Percentiles rank a stretch among this genome's conserved stretches.
Conservation (phyloP, 2,113 vertebrate species). For the Hippocampus guttulatus region DNA sequence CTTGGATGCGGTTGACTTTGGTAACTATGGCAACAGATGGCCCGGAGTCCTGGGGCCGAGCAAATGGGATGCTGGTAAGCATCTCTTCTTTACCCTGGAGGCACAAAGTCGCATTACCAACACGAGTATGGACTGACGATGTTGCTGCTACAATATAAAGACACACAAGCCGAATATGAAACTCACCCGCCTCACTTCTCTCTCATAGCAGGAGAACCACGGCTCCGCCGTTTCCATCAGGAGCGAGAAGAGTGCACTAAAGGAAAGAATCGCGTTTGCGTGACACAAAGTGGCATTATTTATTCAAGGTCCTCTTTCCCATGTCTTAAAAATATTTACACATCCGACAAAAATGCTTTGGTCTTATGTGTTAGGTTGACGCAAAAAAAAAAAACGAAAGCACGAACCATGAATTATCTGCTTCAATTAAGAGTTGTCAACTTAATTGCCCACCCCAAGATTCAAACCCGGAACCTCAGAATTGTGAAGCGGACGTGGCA, state of each 20-base stretch:
- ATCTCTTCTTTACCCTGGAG: slow-evolving; percentile 88
- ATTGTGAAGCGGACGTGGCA: no score
- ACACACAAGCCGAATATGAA: neutral
- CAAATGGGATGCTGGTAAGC: slow-evolving; percentile 91
- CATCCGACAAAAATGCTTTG: no score
- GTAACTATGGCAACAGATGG: slow-evolving; percentile 96
- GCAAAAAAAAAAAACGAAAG: no score
- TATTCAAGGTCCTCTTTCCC: no score
- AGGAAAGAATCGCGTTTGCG: neutral
- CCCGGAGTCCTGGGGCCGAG: slow-evolving; percentile 90
- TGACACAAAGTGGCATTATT: no score
- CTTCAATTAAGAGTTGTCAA: no score
- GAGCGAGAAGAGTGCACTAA: slow-evolving; percentile 74
- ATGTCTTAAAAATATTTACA: no score
- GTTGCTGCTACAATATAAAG: neutral
- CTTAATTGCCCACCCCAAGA: no score
- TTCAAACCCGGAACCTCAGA: no score
- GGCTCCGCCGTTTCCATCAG: slow-evolving; percentile 78
- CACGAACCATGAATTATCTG: no score
- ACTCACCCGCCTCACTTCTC: slow-evolving; percentile 74
- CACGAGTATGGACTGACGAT: neutral
- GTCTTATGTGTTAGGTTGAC: no score
- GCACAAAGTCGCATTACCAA: neutral
- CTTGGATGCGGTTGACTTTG: slow-evolving; percentile 98
- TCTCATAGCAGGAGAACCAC: slow-evolving; percentile 77